Base-by-base conservation (phyloP, 2,888 invertebrate species). In the Leptinotarsa peninsularis region DNA sequence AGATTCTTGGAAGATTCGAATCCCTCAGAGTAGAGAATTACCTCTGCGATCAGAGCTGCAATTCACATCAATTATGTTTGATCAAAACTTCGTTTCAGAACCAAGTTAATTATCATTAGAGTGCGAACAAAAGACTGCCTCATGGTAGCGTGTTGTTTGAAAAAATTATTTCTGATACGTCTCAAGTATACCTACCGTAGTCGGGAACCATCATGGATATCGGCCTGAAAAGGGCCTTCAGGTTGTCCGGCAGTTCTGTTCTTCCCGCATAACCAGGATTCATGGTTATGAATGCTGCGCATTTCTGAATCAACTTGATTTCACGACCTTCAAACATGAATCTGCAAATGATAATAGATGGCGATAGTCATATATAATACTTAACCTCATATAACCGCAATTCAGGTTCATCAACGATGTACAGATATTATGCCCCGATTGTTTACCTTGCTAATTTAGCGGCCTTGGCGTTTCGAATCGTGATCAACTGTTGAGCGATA, bases 151-250 rank as follows among this genome's bases (percentile, higher is more conserved):
- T 33, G 33, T 33, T 33, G 7, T 33, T 33, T 27, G 4, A 7
- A 33, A 33, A 33, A 33, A 5, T 1, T 33, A 1, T 33, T 33
- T 33, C 33, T 33, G 33, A 7, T 33, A 33, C 33, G 7, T 33
- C 33, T 52, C 3, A 4, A 52, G 15, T 52, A 14, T 63, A 63
- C 83, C 87, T 88, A 94, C 95, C 94, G 86, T 97, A 97, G 89
- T 96, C 96, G 0, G 96, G 96, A 56, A 96, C 96, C 96, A 96
- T 96, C 96, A 96, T 96, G 2, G 96, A 91, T 80, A 96, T 93
- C 0, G 96, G 96, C 76, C 96, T 91, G 87, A 96, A 96, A 17
- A 96, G 87, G 1, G 96, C 94, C 85, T 96, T 96, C 77, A 97
- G 89, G 87, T 96, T 97, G 84, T 96, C 96, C 0, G 97, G 96